A percentile compares a stretch with the other conserved stretches of the same genome.
Conservation (phyloP, 2,888 invertebrate species). For the Agrotis exclamationis region DNA sequence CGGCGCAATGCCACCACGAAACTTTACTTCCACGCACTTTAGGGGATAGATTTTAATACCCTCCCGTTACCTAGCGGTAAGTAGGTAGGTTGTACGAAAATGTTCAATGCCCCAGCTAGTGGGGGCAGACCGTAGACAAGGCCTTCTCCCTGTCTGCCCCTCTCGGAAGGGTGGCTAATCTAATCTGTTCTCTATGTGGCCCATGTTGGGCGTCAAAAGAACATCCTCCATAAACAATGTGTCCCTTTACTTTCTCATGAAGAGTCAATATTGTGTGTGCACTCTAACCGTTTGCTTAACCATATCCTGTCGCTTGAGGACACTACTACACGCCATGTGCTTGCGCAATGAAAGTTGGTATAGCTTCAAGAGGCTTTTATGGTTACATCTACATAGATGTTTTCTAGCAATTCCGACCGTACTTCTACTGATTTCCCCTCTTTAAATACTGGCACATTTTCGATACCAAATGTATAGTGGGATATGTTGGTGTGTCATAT, state of each 20-base stretch:
- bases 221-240: slow-evolving; percentile 5
- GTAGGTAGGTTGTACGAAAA: background rate
- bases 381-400: slow-evolving; percentile 1
- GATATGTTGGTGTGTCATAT: background rate
- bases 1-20: background rate
- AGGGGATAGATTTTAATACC: background rate
- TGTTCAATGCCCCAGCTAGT: slow-evolving; percentile 30
- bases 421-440: background rate
- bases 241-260: slow-evolving; percentile 26
- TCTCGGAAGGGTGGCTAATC: slow-evolving; percentile 7
- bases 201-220: slow-evolving; percentile 1
- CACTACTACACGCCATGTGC: slow-evolving; percentile 67
- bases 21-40: background rate
- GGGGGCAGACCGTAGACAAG: slow-evolving; percentile 21
- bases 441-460: background rate
- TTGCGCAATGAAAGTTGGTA: slow-evolving; percentile 62
- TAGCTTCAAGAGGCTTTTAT: background rate
- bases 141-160: slow-evolving; percentile 39
- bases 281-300: slow-evolving; percentile 61
- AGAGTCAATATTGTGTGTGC: slow-evolving; percentile 65
- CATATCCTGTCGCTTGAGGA: slow-evolving; percentile 67
- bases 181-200: slow-evolving; percentile 4
- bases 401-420: too few species aligned
- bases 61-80: too few species aligned
- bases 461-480: too few species aligned